A percentile compares a stretch with the other conserved stretches of the same genome.
phyloP scores from a whole-genome alignment of 2,888 invertebrate genomes.

The Stratiomys singularior region DNA sequence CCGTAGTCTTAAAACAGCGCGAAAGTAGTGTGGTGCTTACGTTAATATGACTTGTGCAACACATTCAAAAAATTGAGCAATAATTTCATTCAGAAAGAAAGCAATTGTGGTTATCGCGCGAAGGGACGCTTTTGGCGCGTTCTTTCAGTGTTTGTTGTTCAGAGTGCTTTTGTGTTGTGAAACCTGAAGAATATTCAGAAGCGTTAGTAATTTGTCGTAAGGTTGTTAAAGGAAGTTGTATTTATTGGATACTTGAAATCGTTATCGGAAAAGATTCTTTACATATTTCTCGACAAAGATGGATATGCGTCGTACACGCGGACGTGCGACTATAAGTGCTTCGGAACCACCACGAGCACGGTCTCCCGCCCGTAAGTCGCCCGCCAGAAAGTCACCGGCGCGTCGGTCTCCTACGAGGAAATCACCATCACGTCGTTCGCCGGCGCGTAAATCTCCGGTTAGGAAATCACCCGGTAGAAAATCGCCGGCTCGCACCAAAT shows the following conservation, averaged over 20 bases:
- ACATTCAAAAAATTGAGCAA: not conserved
- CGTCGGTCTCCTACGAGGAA: constrained; percentile 67
- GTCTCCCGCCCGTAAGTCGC: constrained; percentile 55
- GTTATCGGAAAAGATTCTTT: not conserved
- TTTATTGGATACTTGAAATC: not conserved
- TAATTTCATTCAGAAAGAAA: no score
- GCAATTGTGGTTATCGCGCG: not conserved
- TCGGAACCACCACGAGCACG: constrained; percentile 29
- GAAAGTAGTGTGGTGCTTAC: no score
- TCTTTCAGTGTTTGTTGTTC: not conserved
- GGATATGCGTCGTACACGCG: constrained; percentile 36
- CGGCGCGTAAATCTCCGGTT: constrained; percentile 48
- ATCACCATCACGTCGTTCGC: constrained; percentile 56
- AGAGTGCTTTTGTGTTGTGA: constrained; percentile 19
- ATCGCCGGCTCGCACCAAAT: constrained; percentile 45
- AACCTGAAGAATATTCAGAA: no score
- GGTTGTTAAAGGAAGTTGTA: not conserved
- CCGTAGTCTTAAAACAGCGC: not conserved
- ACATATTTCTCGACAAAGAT: not conserved
- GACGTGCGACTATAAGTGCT: constrained; percentile 18
- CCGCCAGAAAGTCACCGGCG: constrained; percentile 68
- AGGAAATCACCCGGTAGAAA: constrained; percentile 30
- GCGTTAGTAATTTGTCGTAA: no score
- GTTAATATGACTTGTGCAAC: not conserved
- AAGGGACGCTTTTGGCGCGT: constrained; percentile 42